A percentile compares a stretch with the other conserved stretches of the same genome.
These are phyloP conservation scores for crab-eating macaque (Macaca fascicularis) DNA, from an alignment of 2,113 vertebrate genomes.

Conservation along the genomic window T2T-MFA8v1.1 NC_088376.1:80744501-80745000, in stretches of 20 bases:
- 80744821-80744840: neutral
- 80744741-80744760: neutral
- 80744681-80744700: neutral
- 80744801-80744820: conserved; percentile 17
- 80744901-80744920: conserved; percentile 19
- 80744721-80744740: neutral
- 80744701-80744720: neutral
- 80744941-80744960: neutral
- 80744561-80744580: neutral
- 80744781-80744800: conserved; percentile 20
- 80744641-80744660: neutral
- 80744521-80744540: conserved; percentile 23
- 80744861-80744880: neutral
- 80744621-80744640: conserved; percentile 7
- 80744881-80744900: neutral
- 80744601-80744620: neutral
- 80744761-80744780: neutral
- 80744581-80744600: neutral
- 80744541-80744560: conserved; percentile 50
- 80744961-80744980: neutral
- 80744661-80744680: neutral
- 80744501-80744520: conserved; percentile 17
- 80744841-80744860: neutral
- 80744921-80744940: too few species aligned
- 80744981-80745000: neutral